These are phyloP conservation scores for Caenorhabditis drosophilae DNA, from an alignment of 2,888 invertebrate species.

Conservation along the genomic window DNA sequence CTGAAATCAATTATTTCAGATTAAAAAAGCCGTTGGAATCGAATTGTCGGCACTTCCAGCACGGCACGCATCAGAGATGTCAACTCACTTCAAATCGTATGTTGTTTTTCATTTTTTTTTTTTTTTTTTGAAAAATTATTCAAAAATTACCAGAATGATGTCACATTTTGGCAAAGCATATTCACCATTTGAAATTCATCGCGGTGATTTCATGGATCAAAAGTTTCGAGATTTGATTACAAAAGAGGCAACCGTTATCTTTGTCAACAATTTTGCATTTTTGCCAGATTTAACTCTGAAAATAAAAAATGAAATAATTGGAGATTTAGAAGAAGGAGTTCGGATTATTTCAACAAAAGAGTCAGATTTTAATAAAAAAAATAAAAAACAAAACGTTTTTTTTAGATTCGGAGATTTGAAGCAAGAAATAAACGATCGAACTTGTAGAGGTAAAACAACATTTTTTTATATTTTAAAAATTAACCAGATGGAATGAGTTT, in stretches of 20 bases:
- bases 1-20: slow-evolving; percentile 71
- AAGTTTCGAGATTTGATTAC: slow-evolving; percentile 92
- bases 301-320: slow-evolving; percentile 71
- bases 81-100: slow-evolving; percentile 56
- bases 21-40: slow-evolving; percentile 90
- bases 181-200: slow-evolving; percentile 75
- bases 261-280: slow-evolving; percentile 99
- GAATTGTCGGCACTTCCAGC: slow-evolving; percentile 97
- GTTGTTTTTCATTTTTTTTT: no score
- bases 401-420: slow-evolving; percentile 19
- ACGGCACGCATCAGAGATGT: slow-evolving; percentile 81
- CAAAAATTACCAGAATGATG: no score
- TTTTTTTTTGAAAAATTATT: no score
- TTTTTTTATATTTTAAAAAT: no score
- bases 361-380: slow-evolving; percentile 77
- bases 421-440: slow-evolving; percentile 16
- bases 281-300: slow-evolving; percentile 92
- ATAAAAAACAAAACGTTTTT: slow-evolving; percentile 1
- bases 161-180: slow-evolving; percentile 95
- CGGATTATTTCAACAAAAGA: slow-evolving; percentile 97
- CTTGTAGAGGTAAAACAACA: slow-evolving; percentile 14
- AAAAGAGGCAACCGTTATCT: slow-evolving; percentile 80
- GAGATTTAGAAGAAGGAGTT: slow-evolving; percentile 75
- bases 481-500: no score
- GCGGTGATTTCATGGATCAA: slow-evolving; percentile 89